Percentiles rank a stretch among this genome's conserved stretches.
Evolutionary conservation across 2,797 vertebrate genomes (phyloP).

Genomic region (Aselliscus stoliczkanus): DNA sequence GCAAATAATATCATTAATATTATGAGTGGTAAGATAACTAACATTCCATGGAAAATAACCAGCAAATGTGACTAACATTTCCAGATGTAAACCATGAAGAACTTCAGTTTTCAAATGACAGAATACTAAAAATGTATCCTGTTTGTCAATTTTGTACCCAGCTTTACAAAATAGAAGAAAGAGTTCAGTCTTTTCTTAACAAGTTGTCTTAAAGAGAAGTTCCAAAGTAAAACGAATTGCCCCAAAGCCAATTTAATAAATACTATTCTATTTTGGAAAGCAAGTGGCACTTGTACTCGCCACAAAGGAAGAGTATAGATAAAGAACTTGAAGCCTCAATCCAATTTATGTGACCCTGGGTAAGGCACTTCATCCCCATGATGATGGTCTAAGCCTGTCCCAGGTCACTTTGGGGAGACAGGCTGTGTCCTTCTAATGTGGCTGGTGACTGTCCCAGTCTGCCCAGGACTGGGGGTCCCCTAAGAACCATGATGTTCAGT

Average conservation of each 20-base stretch:
- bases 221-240: neutral
- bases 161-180: constrained; percentile 3
- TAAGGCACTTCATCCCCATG: neutral
- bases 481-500: neutral
- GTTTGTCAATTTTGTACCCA: neutral
- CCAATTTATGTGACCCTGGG: neutral
- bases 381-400: neutral
- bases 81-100: neutral
- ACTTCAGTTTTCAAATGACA: constrained; percentile 2
- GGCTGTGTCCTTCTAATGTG: neutral
- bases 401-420: neutral
- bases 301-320: neutral
- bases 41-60: neutral
- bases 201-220: neutral
- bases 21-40: neutral
- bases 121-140: neutral
- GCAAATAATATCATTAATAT: neutral
- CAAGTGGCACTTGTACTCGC: too few relatives aligned
- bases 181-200: neutral
- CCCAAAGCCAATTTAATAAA: neutral
- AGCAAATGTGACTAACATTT: neutral
- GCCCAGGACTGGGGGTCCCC: neutral
- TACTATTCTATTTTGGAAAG: neutral
- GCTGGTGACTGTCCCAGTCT: neutral
- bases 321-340: neutral